A percentile compares a stretch with the other conserved stretches of the same genome.
These are phyloP conservation scores for Pyrocephalus nanus DNA, from an alignment of 2,797 vertebrate genomes.

Conservation along the genomic window DNA sequence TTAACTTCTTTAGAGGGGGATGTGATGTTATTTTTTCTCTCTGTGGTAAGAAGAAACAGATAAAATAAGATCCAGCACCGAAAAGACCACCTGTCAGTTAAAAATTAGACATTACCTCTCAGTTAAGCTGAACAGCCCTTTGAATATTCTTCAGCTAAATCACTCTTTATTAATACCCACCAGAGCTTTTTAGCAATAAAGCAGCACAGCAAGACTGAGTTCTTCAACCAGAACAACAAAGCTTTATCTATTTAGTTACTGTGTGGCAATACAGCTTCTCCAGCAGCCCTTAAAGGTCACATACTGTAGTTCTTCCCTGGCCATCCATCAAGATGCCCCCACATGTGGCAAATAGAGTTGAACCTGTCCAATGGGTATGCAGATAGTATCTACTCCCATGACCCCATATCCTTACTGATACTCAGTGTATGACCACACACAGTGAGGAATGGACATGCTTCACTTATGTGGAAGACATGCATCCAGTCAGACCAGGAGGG, in stretches of 20 bases:
- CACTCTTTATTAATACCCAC: neutral
- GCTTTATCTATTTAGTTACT: neutral
- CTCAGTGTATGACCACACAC: neutral
- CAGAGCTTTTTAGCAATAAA: neutral
- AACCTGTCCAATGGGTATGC: neutral
- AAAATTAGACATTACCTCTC: neutral
- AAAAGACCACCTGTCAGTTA: neutral
- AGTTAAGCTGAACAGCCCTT: neutral
- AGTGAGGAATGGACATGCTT: neutral
- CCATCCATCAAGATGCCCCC: neutral
- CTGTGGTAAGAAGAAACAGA: constrained; percentile 71
- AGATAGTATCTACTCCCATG: neutral
- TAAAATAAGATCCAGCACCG: neutral
- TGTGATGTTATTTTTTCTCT: constrained; percentile 95
- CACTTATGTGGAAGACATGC: neutral
- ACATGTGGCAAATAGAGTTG: neutral
- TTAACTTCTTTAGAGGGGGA: constrained; percentile 93
- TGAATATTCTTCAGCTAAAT: neutral
- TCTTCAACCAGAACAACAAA: neutral
- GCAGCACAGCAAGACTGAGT: neutral
- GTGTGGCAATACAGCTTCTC: neutral
- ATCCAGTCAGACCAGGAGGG: neutral
- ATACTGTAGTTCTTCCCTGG: neutral
- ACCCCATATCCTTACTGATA: neutral
- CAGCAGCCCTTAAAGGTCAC: neutral